A percentile compares a stretch with the other conserved stretches of the same genome.
Conservation (phyloP, 1,140 invertebrate species). For the Euura saliciscinereae region DNA sequence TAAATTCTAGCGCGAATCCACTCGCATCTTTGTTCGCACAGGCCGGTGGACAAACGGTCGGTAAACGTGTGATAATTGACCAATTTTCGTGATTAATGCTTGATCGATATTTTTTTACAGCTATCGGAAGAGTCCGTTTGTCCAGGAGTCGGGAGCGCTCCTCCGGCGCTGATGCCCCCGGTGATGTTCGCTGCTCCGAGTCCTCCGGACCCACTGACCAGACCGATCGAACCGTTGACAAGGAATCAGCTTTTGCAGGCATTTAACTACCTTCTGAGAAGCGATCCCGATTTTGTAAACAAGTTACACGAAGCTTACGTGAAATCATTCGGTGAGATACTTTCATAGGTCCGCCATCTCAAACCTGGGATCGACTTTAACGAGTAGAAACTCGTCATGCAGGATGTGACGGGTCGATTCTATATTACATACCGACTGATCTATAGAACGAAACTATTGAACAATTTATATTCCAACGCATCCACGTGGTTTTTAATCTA, state of each 20-base stretch:
- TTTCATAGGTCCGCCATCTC: slow-evolving; percentile 55
- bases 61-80: slow-evolving; percentile 16
- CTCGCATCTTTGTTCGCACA: slow-evolving; percentile 44
- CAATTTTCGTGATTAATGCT: neutral
- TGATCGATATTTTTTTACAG: slow-evolving; percentile 23
- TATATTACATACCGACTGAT: slow-evolving; percentile 1
- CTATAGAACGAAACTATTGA: neutral
- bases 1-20: slow-evolving; percentile 29
- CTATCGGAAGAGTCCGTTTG: slow-evolving; percentile 43
- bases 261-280: slow-evolving; percentile 84
- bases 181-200: slow-evolving; percentile 77
- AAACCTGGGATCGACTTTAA: neutral
- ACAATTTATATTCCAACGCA: slow-evolving; percentile 23
- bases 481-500: neutral
- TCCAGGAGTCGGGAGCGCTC: slow-evolving; percentile 52
- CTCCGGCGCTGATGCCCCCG: slow-evolving; percentile 77
- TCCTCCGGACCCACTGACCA: slow-evolving; percentile 46
- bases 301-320: slow-evolving; percentile 90
- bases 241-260: slow-evolving; percentile 88
- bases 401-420: slow-evolving; percentile 30
- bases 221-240: slow-evolving; percentile 75
- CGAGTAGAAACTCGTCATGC: slow-evolving; percentile 20
- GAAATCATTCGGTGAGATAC: slow-evolving; percentile 79
- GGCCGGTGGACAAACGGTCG: slow-evolving; percentile 32
- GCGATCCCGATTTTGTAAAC: slow-evolving; percentile 84